phyloP scores from a whole-genome alignment of 2,888 invertebrate species.

The Conchocele bisecta region DNA sequence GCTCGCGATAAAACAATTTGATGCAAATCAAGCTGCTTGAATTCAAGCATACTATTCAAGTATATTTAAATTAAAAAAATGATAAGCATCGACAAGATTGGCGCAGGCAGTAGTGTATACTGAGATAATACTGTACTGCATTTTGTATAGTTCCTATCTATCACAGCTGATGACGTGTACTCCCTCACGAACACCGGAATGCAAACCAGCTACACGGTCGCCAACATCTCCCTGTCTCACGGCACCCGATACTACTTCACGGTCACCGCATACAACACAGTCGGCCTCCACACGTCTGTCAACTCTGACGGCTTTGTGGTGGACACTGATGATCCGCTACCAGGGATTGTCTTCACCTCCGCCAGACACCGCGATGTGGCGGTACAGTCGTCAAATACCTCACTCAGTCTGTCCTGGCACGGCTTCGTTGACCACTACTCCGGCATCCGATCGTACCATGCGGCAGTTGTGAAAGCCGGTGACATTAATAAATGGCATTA shows the following conservation, averaged over 20 bases:
- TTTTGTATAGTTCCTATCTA: neutral
- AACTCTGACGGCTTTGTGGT: conserved; percentile 34
- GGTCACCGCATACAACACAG: conserved; percentile 28
- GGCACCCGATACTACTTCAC: conserved; percentile 26
- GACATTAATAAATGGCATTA: neutral
- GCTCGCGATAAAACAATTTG: too few relatives aligned
- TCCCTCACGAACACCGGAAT: neutral
- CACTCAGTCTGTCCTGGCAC: conserved; percentile 56
- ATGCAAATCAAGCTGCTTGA: too few relatives aligned
- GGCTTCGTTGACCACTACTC: conserved; percentile 54
- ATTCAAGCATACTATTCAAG: too few relatives aligned
- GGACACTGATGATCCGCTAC: conserved; percentile 45
- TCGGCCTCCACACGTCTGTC: conserved; percentile 22
- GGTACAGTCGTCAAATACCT: conserved; percentile 33
- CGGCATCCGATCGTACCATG: conserved; percentile 11
- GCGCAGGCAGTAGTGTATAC: too few relatives aligned
- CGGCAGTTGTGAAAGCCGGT: neutral
- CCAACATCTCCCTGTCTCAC: neutral
- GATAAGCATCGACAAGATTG: too few relatives aligned
- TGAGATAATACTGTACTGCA: too few relatives aligned
- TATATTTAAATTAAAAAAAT: too few relatives aligned
- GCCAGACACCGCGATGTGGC: conserved; percentile 29
- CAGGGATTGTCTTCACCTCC: conserved; percentile 62
- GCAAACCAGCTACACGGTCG: neutral
- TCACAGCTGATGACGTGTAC: conserved; percentile 10